Base-by-base conservation (phyloP, 1,140 invertebrate species). In the Xylocopa sonorina region DNA sequence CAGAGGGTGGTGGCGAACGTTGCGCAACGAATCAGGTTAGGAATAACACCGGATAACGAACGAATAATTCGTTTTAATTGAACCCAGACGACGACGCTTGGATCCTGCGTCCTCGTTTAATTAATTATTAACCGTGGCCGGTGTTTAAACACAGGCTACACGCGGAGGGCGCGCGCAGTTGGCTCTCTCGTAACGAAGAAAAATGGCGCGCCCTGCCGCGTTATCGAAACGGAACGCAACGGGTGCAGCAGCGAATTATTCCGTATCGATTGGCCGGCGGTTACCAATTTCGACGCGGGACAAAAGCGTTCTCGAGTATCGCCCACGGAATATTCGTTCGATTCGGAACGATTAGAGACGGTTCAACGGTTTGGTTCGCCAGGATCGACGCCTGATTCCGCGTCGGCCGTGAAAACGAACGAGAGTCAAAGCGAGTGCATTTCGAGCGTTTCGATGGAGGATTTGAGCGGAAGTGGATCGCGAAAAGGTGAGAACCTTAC, bases 21-120 rank as follows among this genome's bases (percentile, higher is more conserved):
- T 32, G 16, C 32, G 38, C 29, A 41, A 75, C 62, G 50, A 53
- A 66, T 63, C 62, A 29, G 71, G 38, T 62, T 48, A 73, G 55
- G 55, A 62, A 73, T 62, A 14, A 24, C 21, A 7, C 27, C 9
- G 41, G n/a, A 43, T 58, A 73, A 60, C 24, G 69, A 73, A 73
- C 34, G 69, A 62, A 73, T 73, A 62, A 73, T 73, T 74, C 24
- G 24, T n/a, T 51, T 51, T 34, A 38, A 51, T 48, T 21, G 57
- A 73, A 43, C 16, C n/a, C n/a, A n/a, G n/a, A n/a, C 43, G 18
- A 32, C 55, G 1, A n/a, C 10, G 14, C 4, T 32, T 46, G 32
- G 50, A 62, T 73, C 41, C 10, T 24, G 27, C 41, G n/a, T 1
- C 2, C 41, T n/a, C n/a, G n/a, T n/a, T 41, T 74, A 63, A 74